phyloP scores from a whole-genome alignment of 2,797 vertebrate genomes.

The Pempheris klunzingeri region DNA sequence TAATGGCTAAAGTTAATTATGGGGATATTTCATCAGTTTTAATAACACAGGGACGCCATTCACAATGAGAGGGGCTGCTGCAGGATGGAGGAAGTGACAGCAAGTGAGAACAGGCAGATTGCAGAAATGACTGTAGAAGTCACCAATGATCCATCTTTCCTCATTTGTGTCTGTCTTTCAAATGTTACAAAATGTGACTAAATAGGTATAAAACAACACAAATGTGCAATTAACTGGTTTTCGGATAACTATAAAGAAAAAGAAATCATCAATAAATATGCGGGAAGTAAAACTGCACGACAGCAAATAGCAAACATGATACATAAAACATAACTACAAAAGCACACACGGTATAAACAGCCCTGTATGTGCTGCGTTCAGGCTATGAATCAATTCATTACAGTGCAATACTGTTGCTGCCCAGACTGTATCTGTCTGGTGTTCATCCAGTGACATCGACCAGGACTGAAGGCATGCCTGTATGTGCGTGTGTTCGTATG shows the following conservation, averaged over 20 bases:
- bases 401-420: conserved; percentile 1
- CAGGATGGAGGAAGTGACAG: conserved; percentile 65
- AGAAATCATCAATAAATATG: not conserved
- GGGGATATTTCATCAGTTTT: conserved; percentile 79
- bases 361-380: conserved; percentile 6
- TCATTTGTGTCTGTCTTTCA: conserved; percentile 51
- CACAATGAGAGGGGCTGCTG: conserved; percentile 30
- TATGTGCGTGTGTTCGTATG: conserved; percentile 23
- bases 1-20: conserved; percentile 82
- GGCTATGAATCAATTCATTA: conserved; percentile 25
- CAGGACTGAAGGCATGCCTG: conserved; percentile 41
- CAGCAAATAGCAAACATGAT: not conserved
- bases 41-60: conserved; percentile 60
- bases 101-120: conserved; percentile 59
- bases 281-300: not conserved
- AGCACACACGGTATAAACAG: not conserved
- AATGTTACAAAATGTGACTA: conserved; percentile 46
- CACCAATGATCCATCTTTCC: conserved; percentile 62
- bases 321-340: not conserved
- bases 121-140: conserved; percentile 64
- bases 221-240: not conserved
- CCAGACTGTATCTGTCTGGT: conserved; percentile 39
- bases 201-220: conserved; percentile 21
- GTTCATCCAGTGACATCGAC: conserved; percentile 43
- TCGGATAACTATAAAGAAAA: conserved; percentile 9